Percentiles rank a stretch among this genome's conserved stretches.
Conservation (phyloP, 2,888 invertebrate species). For the Melieria picta region DNA sequence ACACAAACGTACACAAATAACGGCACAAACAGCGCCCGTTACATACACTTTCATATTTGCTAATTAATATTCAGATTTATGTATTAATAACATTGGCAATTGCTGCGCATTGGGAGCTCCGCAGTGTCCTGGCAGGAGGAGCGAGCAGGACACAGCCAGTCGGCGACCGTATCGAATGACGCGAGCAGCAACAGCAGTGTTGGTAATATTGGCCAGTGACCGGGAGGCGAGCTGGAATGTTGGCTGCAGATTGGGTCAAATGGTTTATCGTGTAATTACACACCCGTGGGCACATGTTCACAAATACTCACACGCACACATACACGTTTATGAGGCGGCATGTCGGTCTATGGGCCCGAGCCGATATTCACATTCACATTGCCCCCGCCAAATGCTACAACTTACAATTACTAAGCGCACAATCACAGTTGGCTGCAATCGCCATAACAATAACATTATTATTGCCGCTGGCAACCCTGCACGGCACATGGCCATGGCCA, state of each 20-base stretch:
- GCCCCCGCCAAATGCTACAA: no score
- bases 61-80: conserved; percentile 2
- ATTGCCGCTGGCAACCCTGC: conserved; percentile 26
- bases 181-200: no score
- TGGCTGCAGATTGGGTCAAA: not conserved
- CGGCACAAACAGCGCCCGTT: no score
- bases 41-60: no score
- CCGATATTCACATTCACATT: conserved; percentile 1
- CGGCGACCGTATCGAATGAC: no score
- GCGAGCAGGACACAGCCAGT: no score
- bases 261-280: conserved; percentile 24
- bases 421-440: conserved; percentile 8
- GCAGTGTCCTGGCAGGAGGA: no score
- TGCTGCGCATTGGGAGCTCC: not conserved
- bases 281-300: conserved; percentile 20
- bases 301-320: conserved; percentile 12
- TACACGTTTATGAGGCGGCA: not conserved
- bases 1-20: no score
- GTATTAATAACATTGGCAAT: not conserved
- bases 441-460: conserved; percentile 50
- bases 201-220: no score
- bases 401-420: no score
- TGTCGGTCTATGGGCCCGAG: not conserved
- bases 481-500: not conserved
- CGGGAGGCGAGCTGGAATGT: not conserved